Conservation (phyloP, 2,888 invertebrate genomes). For the Chymomyza procnemis region DNA sequence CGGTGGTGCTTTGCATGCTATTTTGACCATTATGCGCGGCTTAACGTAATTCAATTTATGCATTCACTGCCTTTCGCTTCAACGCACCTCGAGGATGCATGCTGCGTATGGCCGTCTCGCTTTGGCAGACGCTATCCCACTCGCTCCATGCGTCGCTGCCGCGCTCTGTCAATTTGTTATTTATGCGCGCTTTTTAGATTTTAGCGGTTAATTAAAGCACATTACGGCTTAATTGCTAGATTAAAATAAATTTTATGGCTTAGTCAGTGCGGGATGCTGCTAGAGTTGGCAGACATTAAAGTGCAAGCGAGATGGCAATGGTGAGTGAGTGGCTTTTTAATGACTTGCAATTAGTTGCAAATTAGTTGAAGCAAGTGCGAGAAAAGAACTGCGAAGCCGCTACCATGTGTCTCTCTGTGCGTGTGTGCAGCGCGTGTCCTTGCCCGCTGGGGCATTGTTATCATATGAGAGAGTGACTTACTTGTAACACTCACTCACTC, state of each 20-base stretch:
- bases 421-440: not conserved
- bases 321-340: constrained; percentile 34
- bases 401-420: no score
- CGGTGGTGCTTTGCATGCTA: constrained; percentile 59
- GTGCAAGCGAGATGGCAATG: not conserved
- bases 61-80: constrained; percentile 19
- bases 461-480: not conserved
- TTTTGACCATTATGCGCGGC: constrained; percentile 68
- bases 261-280: not conserved
- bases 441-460: not conserved
- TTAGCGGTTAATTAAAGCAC: constrained; percentile 70
- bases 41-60: constrained; percentile 71
- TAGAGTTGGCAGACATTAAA: not conserved
- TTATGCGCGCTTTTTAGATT: constrained; percentile 68
- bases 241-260: constrained; percentile 49
- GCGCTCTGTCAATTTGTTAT: constrained; percentile 61
- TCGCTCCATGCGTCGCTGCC: no score
- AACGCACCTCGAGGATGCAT: no score
- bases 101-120: constrained; percentile 13
- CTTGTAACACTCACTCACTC: no score
- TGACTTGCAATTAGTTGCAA: constrained; percentile 68
- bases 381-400: no score
- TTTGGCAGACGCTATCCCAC: not conserved
- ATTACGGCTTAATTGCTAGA: constrained; percentile 66
- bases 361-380: constrained; percentile 48